Evolutionary conservation across 2,797 vertebrate species (phyloP).

Genomic region (Molossus molossus): DNA sequence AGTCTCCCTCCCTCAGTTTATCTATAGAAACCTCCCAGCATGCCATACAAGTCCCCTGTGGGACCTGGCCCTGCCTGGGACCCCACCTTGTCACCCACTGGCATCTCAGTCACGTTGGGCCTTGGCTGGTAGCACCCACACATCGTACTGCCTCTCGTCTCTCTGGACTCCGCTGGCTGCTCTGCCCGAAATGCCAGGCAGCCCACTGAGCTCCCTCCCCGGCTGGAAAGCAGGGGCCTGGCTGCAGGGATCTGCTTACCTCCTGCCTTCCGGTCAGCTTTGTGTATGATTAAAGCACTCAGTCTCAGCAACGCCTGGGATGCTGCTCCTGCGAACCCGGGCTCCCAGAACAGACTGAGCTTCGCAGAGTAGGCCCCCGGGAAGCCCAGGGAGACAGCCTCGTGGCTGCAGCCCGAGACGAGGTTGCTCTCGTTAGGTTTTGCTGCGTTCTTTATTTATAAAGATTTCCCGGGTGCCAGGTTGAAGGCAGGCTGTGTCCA

Average conservation of each 20-base stretch:
- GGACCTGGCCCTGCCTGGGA: background rate
- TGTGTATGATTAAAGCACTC: slow-evolving; percentile 74
- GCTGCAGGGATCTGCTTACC: slow-evolving; percentile 20
- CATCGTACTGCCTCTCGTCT: background rate
- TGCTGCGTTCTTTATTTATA: slow-evolving; percentile 55
- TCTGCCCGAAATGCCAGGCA: background rate
- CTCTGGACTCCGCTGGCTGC: background rate
- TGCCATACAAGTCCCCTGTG: background rate
- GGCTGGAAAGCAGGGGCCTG: background rate
- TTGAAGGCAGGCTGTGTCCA: slow-evolving; percentile 41
- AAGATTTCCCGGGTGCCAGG: slow-evolving; percentile 49
- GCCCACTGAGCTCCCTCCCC: background rate
- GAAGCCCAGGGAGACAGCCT: background rate
- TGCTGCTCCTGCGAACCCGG: background rate
- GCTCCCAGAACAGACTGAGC: slow-evolving; percentile 18
- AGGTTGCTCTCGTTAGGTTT: slow-evolving; percentile 54
- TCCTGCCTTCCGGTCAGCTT: slow-evolving; percentile 31
- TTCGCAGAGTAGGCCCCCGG: background rate
- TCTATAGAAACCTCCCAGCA: background rate
- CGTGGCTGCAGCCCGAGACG: background rate
- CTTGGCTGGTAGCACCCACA: background rate
- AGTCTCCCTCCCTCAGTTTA: background rate
- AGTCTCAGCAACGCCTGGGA: background rate
- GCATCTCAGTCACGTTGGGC: background rate
- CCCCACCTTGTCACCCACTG: background rate